phyloP scores from a whole-genome alignment of 1,140 invertebrate genomes.

The Colletes gigas region DNA sequence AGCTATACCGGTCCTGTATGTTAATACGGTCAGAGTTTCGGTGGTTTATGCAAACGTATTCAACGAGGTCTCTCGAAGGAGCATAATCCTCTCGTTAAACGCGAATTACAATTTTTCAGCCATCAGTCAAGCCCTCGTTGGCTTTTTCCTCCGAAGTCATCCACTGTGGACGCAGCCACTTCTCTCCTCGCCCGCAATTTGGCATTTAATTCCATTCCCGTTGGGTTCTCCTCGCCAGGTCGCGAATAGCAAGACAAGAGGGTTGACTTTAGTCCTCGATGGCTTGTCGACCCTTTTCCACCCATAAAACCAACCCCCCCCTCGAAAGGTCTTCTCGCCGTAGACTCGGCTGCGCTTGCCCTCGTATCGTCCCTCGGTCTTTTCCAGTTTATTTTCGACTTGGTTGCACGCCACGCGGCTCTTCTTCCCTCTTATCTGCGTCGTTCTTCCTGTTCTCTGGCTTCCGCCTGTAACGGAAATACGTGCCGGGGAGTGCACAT shows the following conservation, averaged over 20 bases:
- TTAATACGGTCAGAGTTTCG: background rate
- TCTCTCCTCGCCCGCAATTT: background rate
- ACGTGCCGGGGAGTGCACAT: background rate
- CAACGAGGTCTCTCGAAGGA: background rate
- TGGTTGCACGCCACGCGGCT: background rate
- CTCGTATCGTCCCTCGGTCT: slow-evolving; percentile 35
- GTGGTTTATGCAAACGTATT: background rate
- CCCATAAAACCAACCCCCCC: slow-evolving; percentile 28
- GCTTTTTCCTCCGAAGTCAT: background rate
- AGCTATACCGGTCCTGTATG: background rate
- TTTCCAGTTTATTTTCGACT: slow-evolving; percentile 52
- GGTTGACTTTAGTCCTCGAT: slow-evolving; percentile 31
- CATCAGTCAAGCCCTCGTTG: background rate
- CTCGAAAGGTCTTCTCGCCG: slow-evolving; percentile 28
- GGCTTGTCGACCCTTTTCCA: slow-evolving; percentile 29
- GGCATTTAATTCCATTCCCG: background rate
- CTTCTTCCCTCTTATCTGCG: slow-evolving; percentile 36
- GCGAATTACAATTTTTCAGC: background rate
- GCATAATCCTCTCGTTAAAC: background rate
- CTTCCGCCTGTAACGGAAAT: slow-evolving; percentile 15
- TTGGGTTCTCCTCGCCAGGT: background rate
- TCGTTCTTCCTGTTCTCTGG: background rate
- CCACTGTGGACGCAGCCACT: background rate
- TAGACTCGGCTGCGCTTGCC: slow-evolving; percentile 44
- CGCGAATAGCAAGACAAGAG: slow-evolving; percentile 23